Conservation (phyloP, 1,140 invertebrate species). For the Caenorhabditis brenneri region DNA sequence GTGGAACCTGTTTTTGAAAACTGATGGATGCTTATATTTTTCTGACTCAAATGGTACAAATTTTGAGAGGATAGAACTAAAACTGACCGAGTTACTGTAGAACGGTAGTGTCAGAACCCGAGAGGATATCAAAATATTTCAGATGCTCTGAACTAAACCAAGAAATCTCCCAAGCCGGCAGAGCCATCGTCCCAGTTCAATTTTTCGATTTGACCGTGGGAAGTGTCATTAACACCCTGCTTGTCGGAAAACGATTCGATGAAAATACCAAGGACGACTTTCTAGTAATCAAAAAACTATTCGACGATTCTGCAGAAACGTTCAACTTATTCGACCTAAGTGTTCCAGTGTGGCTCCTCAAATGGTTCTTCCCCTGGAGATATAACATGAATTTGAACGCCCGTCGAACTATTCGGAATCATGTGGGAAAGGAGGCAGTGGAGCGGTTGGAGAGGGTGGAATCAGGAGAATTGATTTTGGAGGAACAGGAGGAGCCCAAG, state of each 20-base stretch:
- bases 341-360: neutral
- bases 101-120: too few relatives aligned
- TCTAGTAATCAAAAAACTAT: neutral
- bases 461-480: neutral
- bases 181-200: neutral
- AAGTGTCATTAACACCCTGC: slow-evolving; percentile 39
- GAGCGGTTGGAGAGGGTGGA: neutral
- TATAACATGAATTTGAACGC: neutral
- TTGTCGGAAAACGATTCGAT: slow-evolving; percentile 43
- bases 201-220: slow-evolving; percentile 41
- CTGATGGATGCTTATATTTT: too few relatives aligned
- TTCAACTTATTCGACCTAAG: neutral
- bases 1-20: too few relatives aligned
- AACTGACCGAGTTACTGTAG: too few relatives aligned
- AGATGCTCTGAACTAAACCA: neutral
- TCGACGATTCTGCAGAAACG: neutral
- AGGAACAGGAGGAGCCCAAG: neutral
- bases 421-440: neutral
- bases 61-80: too few relatives aligned
- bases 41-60: too few relatives aligned
- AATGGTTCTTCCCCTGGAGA: neutral
- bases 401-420: neutral
- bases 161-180: neutral
- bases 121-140: too few relatives aligned
- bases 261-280: slow-evolving; percentile 33